These are phyloP conservation scores for Triops longicaudatus DNA, from an alignment of 1,140 invertebrate species.

Conservation along the genomic window DNA sequence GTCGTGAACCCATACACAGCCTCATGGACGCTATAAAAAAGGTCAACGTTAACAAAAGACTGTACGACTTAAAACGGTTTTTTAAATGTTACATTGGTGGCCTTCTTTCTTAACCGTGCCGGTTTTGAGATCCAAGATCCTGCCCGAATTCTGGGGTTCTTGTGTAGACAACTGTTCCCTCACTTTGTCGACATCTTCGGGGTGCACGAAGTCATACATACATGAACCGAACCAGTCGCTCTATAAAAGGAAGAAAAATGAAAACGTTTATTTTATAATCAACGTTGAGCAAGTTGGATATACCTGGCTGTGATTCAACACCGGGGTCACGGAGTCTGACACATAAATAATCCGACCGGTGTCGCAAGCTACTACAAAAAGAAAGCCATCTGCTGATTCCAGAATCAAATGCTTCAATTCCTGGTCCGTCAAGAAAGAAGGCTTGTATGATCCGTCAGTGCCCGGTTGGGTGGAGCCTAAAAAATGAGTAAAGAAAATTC, in stretches of 20 bases:
- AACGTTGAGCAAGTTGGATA: background rate
- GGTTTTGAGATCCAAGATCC: slow-evolving; percentile 94
- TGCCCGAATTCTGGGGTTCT: slow-evolving; percentile 89
- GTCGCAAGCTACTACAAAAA: slow-evolving; percentile 98
- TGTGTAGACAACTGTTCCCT: slow-evolving; percentile 93
- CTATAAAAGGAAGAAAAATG: slow-evolving; percentile 44
- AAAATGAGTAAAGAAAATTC: slow-evolving; percentile 32
- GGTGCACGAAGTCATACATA: slow-evolving; percentile 92
- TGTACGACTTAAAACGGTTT: background rate
- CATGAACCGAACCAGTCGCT: slow-evolving; percentile 95
- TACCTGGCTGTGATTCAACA: slow-evolving; percentile 88
- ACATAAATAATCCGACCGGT: slow-evolving; percentile 95
- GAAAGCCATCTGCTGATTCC: slow-evolving; percentile 97
- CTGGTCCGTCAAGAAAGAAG: slow-evolving; percentile 97
- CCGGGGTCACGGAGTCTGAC: slow-evolving; percentile 94
- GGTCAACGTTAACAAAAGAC: slow-evolving; percentile 21
- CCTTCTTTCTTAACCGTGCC: slow-evolving; percentile 99
- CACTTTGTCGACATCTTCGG: slow-evolving; percentile 97
- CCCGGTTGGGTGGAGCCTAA: slow-evolving; percentile 88
- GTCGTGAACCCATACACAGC: slow-evolving; percentile 91
- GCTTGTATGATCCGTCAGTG: slow-evolving; percentile 90
- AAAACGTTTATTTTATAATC: background rate
- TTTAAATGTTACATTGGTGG: slow-evolving; percentile 71
- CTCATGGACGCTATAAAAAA: slow-evolving; percentile 74
- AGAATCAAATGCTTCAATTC: slow-evolving; percentile 97